Evolutionary conservation across 1,140 invertebrate genomes (phyloP).

Genomic region (Mactra quadrangularis): DNA sequence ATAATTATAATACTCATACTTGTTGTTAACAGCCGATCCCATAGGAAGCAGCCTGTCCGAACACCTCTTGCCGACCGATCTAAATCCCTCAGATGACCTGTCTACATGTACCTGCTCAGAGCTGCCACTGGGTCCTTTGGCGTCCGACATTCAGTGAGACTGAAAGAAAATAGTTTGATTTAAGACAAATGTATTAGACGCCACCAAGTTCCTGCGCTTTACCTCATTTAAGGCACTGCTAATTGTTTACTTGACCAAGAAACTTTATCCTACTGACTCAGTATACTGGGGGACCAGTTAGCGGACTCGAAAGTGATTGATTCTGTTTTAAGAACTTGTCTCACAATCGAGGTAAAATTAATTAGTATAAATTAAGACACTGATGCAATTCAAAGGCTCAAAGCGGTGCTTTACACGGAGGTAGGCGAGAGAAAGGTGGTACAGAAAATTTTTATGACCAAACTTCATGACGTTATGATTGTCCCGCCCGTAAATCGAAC

Average conservation of each 20-base stretch:
- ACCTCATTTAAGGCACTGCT: not conserved
- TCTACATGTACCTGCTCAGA: slow-evolving; percentile 3
- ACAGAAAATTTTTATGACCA: no score
- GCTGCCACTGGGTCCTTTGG: slow-evolving; percentile 17
- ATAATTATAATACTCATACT: slow-evolving; percentile 13
- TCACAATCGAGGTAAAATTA: no score
- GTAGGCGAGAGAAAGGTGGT: no score
- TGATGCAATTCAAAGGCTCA: not conserved
- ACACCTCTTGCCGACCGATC: slow-evolving; percentile 49
- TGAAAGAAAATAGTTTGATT: no score
- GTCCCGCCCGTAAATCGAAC: no score
- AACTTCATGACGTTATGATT: no score
- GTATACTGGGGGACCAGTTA: not conserved
- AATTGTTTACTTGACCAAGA: not conserved
- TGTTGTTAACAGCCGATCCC: slow-evolving; percentile 22
- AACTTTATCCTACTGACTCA: not conserved
- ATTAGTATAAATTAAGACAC: not conserved
- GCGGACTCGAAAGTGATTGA: not conserved
- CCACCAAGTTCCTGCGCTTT: not conserved
- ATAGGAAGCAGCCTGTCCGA: slow-evolving; percentile 41
- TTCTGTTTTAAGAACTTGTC: not conserved
- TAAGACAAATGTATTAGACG: not conserved
- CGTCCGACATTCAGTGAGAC: slow-evolving; percentile 37
- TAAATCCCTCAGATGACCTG: slow-evolving; percentile 33
- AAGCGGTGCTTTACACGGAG: no score